Evolutionary conservation across 2,797 vertebrate genomes (phyloP).

Genomic region (Carcharodon carcharias): DNA sequence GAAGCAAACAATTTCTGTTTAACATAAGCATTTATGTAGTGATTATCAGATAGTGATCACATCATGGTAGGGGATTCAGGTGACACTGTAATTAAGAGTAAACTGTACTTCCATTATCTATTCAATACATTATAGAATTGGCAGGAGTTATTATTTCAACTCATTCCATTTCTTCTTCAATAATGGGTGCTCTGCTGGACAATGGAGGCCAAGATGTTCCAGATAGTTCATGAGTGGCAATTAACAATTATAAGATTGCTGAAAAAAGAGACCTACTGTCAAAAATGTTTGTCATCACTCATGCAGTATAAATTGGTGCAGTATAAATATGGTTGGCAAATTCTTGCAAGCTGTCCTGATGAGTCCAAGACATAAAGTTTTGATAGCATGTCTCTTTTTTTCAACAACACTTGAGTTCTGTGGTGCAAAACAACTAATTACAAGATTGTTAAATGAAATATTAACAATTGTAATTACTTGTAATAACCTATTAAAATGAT

Average conservation of each 20-base stretch:
- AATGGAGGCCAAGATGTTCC: neutral
- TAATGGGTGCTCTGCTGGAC: neutral
- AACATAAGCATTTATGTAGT: neutral
- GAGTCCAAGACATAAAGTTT: no score
- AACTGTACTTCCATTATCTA: neutral
- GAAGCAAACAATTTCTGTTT: neutral
- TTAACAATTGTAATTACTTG: neutral
- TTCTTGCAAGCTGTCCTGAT: no score
- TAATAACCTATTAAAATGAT: neutral
- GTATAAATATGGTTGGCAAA: no score
- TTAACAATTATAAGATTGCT: neutral
- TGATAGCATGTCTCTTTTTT: no score
- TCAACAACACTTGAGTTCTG: no score
- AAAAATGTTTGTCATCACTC: no score
- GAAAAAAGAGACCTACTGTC: no score
- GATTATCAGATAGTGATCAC: neutral
- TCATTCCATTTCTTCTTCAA: neutral
- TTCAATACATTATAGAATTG: neutral
- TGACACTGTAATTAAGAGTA: neutral
- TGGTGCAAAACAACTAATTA: neutral
- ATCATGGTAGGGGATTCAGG: neutral
- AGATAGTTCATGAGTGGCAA: neutral
- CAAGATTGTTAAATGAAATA: neutral
- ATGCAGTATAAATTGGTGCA: no score
- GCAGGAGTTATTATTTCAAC: neutral